A percentile compares a stretch with the other conserved stretches of the same genome.
phyloP scores from a whole-genome alignment of 2,797 vertebrate species.

The Botia kubotai region DNA sequence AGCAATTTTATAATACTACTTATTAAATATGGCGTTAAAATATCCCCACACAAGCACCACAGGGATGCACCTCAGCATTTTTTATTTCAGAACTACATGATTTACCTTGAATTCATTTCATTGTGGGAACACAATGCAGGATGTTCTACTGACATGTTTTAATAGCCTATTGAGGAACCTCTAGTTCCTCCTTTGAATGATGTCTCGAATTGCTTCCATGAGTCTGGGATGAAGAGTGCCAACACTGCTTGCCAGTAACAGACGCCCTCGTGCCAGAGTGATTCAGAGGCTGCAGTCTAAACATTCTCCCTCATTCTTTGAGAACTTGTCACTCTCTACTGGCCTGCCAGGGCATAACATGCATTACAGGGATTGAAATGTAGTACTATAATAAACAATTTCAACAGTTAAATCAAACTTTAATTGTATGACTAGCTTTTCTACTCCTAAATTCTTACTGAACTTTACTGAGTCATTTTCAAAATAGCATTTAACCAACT shows the following conservation, averaged over 20 bases:
- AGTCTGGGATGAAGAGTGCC: slow-evolving; percentile 40
- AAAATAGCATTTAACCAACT: too few species aligned
- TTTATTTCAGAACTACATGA: slow-evolving; percentile 15
- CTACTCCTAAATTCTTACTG: too few species aligned
- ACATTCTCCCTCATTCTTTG: slow-evolving; percentile 27
- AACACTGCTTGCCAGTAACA: slow-evolving; percentile 43
- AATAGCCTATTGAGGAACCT: slow-evolving; percentile 48
- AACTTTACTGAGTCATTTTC: too few species aligned
- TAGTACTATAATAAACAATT: neutral
- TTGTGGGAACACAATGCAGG: slow-evolving; percentile 50
- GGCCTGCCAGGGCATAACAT: slow-evolving; percentile 34
- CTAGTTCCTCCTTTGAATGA: slow-evolving; percentile 40
- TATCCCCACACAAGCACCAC: neutral
- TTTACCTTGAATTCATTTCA: slow-evolving; percentile 37
- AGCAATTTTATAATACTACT: neutral
- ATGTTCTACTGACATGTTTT: slow-evolving; percentile 53
- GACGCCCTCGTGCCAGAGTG: slow-evolving; percentile 9
- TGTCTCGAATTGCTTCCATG: slow-evolving; percentile 39
- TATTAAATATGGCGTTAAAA: neutral
- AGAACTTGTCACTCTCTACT: slow-evolving; percentile 54
- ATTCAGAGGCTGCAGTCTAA: neutral
- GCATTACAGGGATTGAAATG: neutral
- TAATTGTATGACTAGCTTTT: too few species aligned
- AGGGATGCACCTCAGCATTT: neutral
- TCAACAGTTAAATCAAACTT: too few species aligned